Evolutionary conservation across 2,797 vertebrate genomes (phyloP), one percentile per base, ranked within the genome.

Genomic region (Paedocypris micromegethes): DNA sequence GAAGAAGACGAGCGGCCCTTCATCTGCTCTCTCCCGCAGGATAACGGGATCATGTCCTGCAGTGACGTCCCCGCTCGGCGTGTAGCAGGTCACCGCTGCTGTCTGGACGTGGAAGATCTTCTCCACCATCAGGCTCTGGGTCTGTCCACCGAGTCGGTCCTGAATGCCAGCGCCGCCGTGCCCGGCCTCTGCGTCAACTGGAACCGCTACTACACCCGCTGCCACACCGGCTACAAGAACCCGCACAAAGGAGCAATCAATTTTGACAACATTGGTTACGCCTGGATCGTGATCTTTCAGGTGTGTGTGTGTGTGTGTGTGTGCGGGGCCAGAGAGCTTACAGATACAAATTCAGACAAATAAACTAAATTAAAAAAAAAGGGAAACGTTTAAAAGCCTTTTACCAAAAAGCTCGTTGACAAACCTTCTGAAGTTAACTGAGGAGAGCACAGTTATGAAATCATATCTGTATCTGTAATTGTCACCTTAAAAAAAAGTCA

Each of bases 231-330:
- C 44, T 85, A 88, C 0, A 88, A 86, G 73, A 98, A 98, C 81
- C 96, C 96, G 0, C 96, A 98, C 87, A 98, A 98, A 78, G 95
- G 94, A 0, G 95, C 96, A 77, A 98, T 98, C 87, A 98, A 96
- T 86, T 98, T 98, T 2, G 96, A 98, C 88, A 98, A 98, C 83
- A 98, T 98, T 0, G 96, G 94, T 40, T 97, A 95, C 0, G 96
- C 96, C 64, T 98, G 96, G 96, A 98, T 98, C 1, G 96, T 98
- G 68, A 98, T 98, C 81, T 98, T 98, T 77, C 96, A 98, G 94
- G 96, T 96, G 67, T 45, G 77, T 58, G 2, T 2, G 9, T 45
- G 77, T 58, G 2, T 2, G 9, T 23, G 23, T 23, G 23, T 23
- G 23, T 23, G 23, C 23, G 23, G 23, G 23, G 23, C 23, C 23